Base-by-base conservation (phyloP, 2,888 invertebrate species). In the Pasiphila rectangulata region DNA sequence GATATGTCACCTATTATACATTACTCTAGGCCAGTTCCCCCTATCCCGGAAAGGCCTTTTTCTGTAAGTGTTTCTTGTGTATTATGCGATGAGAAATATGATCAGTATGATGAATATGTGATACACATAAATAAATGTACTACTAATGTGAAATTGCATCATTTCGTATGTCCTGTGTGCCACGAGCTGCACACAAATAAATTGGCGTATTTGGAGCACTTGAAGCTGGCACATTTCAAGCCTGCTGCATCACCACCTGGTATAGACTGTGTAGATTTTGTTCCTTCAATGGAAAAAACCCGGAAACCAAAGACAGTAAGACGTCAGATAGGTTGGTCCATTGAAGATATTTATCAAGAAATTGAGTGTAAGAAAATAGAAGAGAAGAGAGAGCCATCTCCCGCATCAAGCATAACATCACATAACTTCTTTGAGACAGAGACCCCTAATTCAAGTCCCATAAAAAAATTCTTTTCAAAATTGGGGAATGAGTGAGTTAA, bases 331-430 rank as follows among this genome's bases (percentile, higher is more conserved):
- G 87, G 86, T 75, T 88, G 87, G 87, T 88, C 87, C 48, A 67
- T 83, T 66, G 87, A 87, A 63, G 87, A 88, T 63, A 88, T 88
- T 58, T 88, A 88, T 60, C 87, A 88, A 68, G 87, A 88, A 63
- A 87, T 88, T 69, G 86, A 85, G 53, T 86, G 83, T 66, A 83
- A 78, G 67, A 80, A 73, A 56, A 62, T 78, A 56, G 83, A 85
- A 57, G 78, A 79, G 7, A 79, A 83, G 20, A 39, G 36, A 12
- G 13, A 32, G 58, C 69, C 70, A 49, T 79, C 83, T 23, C 77
- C 83, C 23, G 75, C 76, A 24, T 75, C 86, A 17, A 88, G 87
- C 67, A 84, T 86, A 9, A 16, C 32, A 7, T 62, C 85, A 56
- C 85, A 87, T 70, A 73, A 69, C 48, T 80, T 85, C 63, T 79